Evolutionary conservation across 2,797 vertebrate species (phyloP), one percentile per base, ranked within the genome.

Genomic region (Rhabdophis nuchalis): DNA sequence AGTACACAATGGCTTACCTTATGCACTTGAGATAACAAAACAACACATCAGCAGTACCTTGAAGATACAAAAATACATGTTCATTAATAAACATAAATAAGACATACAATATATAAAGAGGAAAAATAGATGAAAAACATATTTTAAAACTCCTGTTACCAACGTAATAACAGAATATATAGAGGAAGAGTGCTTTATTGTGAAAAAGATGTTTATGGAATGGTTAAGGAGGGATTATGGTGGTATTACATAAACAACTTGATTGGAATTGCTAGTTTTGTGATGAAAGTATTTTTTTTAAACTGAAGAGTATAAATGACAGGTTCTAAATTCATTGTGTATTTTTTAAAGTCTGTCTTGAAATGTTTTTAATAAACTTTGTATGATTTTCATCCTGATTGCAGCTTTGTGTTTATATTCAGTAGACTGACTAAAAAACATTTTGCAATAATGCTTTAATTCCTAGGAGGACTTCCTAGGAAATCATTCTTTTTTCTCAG

Each of bases 291-390:
- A 54, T 54, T 61, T 60, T 92, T 16, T 64, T 90, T 16, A 36
- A 82, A 82, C 5, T 53, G 87, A 57, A 72, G 53, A 57, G 16
- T 87, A 64, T 58, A 72, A 92, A 87, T 57, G 53, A 77, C 50
- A 89, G 91, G 25, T 68, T 57, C 82, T 87, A 87, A 87, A 58
- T 23, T 72, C 16, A 10, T 52, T 56, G 25, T 87, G n/a, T 91
- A 23, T 61, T 18, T 86, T 92, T 89, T 32, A n/a, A 86, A 68
- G 60, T 58, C 36, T 89, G 56, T 18, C 85, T 57, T 68, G 92
- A 92, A 90, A 72, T 92, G 72, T 68, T 92, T 92, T 92, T 58
- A 53, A 87, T 87, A 90, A 20, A n/a, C 29, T 87, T 53, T 54
- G 86, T 27, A 57, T 87, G 86, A 23, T 16, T 92, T 85, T 61